These are phyloP conservation scores for Dolichallabes microphthalmus DNA, from an alignment of 2,113 vertebrate genomes.

Conservation along the genomic window DNA sequence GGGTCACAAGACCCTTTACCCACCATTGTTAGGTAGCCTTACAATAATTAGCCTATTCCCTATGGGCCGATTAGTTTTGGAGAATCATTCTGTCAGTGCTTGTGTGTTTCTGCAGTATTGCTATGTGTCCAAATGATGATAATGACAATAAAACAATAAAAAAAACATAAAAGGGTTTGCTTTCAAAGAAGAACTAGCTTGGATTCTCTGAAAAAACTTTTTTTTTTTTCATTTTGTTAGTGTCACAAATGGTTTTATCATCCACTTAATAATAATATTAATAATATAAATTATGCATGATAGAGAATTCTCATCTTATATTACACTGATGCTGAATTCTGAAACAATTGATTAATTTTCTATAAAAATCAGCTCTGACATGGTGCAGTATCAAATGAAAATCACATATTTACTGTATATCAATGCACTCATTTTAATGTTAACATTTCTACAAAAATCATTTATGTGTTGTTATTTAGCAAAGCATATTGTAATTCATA, in stretches of 20 bases:
- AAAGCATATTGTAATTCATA: background rate
- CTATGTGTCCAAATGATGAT: conserved; percentile 92
- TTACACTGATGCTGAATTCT: background rate
- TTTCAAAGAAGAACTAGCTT: background rate
- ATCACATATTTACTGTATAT: background rate
- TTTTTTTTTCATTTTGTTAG: background rate
- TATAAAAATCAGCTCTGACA: background rate
- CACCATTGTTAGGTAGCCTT: conserved; percentile 88
- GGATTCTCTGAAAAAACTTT: background rate
- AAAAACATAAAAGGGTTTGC: conserved; percentile 9
- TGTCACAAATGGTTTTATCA: background rate
- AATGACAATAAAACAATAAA: conserved; percentile 58
- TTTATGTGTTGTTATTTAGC: background rate
- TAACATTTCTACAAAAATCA: background rate
- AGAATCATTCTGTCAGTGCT: conserved; percentile 84
- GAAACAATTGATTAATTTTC: background rate
- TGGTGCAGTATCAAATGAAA: background rate
- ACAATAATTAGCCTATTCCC: conserved; percentile 69
- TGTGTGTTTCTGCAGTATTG: conserved; percentile 92
- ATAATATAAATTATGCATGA: background rate
- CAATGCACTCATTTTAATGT: background rate
- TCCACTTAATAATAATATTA: background rate
- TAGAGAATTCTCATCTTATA: background rate
- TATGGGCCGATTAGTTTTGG: conserved; percentile 83
- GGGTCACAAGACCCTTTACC: conserved; percentile 12